These are phyloP conservation scores for Spea multiplicata DNA, from an alignment of 2,113 vertebrate species.

Conservation along the genomic window DNA sequence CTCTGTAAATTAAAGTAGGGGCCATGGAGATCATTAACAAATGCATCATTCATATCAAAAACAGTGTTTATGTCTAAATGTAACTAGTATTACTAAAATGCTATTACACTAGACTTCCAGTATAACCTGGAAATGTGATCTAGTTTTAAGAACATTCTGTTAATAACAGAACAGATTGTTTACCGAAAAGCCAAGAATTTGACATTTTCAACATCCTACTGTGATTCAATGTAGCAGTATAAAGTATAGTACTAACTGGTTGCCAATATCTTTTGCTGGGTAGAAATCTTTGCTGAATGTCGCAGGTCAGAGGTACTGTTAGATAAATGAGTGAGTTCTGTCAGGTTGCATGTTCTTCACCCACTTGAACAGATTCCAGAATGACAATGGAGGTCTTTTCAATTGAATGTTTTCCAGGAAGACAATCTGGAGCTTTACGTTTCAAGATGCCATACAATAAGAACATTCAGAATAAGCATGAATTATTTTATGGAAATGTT, in stretches of 20 bases:
- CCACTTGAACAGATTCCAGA: background rate
- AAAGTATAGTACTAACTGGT: background rate
- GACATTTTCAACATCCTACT: background rate
- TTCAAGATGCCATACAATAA: too few species aligned
- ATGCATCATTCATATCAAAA: too few species aligned
- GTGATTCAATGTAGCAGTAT: background rate
- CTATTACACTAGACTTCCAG: too few species aligned
- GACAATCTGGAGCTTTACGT: too few species aligned
- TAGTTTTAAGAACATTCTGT: background rate
- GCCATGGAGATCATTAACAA: too few species aligned
- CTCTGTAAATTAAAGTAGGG: too few species aligned
- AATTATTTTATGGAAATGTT: too few species aligned
- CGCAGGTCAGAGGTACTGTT: background rate
- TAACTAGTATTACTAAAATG: too few species aligned
- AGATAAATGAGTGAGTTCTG: background rate
- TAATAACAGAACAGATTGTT: background rate
- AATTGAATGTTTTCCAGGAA: too few species aligned
- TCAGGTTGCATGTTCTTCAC: background rate
- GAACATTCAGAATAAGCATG: too few species aligned
- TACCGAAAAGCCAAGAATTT: slow-evolving; percentile 1
- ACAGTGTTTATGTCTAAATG: too few species aligned
- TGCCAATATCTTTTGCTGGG: background rate
- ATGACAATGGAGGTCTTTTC: background rate
- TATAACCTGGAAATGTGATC: too few species aligned
- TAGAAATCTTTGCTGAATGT: background rate